Conservation (phyloP, 2,113 vertebrate species). For the Platysternon megacephalum region DNA sequence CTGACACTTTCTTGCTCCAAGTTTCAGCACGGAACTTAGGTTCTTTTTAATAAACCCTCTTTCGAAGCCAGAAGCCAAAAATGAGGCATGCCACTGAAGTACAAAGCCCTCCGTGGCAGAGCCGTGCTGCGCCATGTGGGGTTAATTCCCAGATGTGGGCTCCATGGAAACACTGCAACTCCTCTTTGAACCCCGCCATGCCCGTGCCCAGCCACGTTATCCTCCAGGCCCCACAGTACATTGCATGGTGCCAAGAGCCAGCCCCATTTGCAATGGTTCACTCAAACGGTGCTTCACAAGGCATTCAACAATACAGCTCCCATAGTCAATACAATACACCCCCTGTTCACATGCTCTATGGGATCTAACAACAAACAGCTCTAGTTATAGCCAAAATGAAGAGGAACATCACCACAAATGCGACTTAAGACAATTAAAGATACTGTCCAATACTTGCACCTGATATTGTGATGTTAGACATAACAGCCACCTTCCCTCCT, state of each 20-base stretch:
- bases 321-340: background rate
- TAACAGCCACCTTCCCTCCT: background rate
- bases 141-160: background rate
- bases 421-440: background rate
- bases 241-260: background rate
- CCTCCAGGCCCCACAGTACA: background rate
- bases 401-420: background rate
- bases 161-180: background rate
- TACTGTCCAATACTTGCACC: background rate
- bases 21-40: background rate
- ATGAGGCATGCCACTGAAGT: background rate
- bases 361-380: background rate
- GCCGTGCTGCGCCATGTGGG: background rate
- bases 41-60: background rate
- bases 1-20: background rate
- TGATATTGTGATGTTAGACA: background rate
- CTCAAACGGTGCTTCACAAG: rapidly evolving
- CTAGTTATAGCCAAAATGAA: rapidly evolving
- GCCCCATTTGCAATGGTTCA: background rate
- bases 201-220: no score
- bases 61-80: background rate
- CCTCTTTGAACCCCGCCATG: background rate
- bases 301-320: background rate
- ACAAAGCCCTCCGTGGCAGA: background rate
- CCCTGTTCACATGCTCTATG: background rate